A percentile compares a stretch with the other conserved stretches of the same genome.
phyloP scores from a whole-genome alignment of 2,113 vertebrate genomes.

The Siniperca chuatsi region DNA sequence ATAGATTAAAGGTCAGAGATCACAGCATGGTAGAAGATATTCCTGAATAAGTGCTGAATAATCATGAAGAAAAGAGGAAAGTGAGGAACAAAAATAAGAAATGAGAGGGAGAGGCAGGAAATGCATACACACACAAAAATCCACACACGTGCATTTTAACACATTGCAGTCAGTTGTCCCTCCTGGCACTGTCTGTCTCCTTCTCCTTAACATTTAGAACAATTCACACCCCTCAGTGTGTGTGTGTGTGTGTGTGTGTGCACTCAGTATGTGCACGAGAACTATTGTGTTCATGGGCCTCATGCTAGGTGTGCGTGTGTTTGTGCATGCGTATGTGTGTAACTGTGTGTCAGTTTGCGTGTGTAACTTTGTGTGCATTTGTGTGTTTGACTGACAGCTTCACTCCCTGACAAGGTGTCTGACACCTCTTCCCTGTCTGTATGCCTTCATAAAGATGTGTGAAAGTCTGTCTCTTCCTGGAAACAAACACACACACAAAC shows the following conservation, averaged over 20 bases:
- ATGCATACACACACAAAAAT: background rate
- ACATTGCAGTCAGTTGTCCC: conserved; percentile 18
- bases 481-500: conserved; percentile 2
- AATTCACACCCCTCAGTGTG: conserved; percentile 47
- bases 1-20: conserved; percentile 13
- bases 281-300: background rate
- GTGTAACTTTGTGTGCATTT: background rate
- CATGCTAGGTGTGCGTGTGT: background rate
- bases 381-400: conserved; percentile 36
- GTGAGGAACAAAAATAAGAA: background rate
- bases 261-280: background rate
- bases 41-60: background rate
- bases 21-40: background rate
- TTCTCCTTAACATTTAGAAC: conserved; percentile 43
- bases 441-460: conserved; percentile 33
- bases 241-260: background rate
- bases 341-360: background rate
- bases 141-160: conserved; percentile 13
- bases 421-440: conserved; percentile 43
- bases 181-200: conserved; percentile 28
- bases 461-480: conserved; percentile 11
- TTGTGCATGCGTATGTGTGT: background rate
- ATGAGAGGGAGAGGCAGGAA: background rate
- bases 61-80: background rate
- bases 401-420: conserved; percentile 58